These are phyloP conservation scores for Drosophila yooni DNA, from an alignment of 2,888 invertebrate genomes.

Conservation along the genomic window DNA sequence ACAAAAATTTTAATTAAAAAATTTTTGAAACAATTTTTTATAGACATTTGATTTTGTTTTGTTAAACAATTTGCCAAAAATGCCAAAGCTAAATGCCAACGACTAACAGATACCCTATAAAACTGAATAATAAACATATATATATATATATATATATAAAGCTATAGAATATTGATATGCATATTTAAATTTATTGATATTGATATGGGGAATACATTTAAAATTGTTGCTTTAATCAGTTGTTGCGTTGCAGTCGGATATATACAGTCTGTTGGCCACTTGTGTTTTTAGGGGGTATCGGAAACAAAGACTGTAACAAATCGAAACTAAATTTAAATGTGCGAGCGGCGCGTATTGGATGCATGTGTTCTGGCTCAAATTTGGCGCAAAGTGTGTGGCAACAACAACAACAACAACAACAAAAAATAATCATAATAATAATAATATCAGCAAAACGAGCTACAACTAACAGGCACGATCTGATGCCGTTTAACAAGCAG, in stretches of 20 bases:
- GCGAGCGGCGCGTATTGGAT: conserved; percentile 43
- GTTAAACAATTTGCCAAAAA: conserved; percentile 11
- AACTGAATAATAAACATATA: neutral
- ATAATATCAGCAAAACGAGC: neutral
- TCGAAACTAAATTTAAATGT: conserved; percentile 58
- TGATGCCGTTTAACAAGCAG: conserved; percentile 16
- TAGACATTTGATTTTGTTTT: conserved; percentile 44
- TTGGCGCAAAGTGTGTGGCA: conserved; percentile 63
- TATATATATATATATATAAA: neutral
- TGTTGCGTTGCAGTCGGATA: neutral
- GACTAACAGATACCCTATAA: conserved; percentile 13
- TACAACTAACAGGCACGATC: conserved; percentile 12
- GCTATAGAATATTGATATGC: neutral
- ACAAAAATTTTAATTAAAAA: conserved; percentile 5
- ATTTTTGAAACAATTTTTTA: conserved; percentile 37
- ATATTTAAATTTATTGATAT: too few relatives aligned
- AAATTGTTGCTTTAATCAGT: neutral
- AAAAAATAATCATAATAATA: conserved; percentile 2
- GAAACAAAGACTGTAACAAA: conserved; percentile 35
- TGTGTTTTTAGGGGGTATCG: conserved; percentile 1
- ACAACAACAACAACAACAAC: conserved; percentile 32
- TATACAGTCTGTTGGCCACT: neutral
- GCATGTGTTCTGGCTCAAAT: conserved; percentile 61
- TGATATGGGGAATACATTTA: neutral
- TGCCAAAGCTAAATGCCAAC: neutral